Conservation (phyloP, 2,888 invertebrate species). For the Therioaphis trifolii region DNA sequence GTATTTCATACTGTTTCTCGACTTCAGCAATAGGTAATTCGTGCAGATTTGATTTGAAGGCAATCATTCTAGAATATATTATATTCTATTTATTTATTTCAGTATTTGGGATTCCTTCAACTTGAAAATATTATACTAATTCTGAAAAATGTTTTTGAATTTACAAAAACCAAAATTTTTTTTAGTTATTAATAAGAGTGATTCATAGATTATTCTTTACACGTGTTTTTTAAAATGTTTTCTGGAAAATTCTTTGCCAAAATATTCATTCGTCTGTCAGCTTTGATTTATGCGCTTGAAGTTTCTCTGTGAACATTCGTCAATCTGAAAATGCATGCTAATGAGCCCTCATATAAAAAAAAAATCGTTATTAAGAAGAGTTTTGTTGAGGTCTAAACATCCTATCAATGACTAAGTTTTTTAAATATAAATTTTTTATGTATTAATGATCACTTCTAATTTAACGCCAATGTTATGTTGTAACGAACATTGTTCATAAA, state of each 20-base stretch:
- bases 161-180: neutral
- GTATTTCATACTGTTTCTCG: no score
- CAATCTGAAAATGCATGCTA: neutral
- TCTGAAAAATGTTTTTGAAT: neutral
- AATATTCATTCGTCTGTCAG: conserved; percentile 37
- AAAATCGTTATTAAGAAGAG: neutral
- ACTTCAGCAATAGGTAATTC: no score
- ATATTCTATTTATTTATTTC: no score
- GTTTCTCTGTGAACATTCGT: conserved; percentile 31
- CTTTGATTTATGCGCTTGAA: conserved; percentile 37
- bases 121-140: neutral
- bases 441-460: neutral
- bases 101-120: neutral
- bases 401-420: neutral
- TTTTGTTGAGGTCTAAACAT: neutral
- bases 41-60: no score
- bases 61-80: no score
- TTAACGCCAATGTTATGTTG: neutral
- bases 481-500: no score
- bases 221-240: neutral
- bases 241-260: conserved; percentile 34
- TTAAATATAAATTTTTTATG: conserved; percentile 22
- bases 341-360: conserved; percentile 11
- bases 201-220: neutral
- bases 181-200: neutral